phyloP scores from a whole-genome alignment of 2,888 invertebrate genomes.

The Embidobia sp. region DNA sequence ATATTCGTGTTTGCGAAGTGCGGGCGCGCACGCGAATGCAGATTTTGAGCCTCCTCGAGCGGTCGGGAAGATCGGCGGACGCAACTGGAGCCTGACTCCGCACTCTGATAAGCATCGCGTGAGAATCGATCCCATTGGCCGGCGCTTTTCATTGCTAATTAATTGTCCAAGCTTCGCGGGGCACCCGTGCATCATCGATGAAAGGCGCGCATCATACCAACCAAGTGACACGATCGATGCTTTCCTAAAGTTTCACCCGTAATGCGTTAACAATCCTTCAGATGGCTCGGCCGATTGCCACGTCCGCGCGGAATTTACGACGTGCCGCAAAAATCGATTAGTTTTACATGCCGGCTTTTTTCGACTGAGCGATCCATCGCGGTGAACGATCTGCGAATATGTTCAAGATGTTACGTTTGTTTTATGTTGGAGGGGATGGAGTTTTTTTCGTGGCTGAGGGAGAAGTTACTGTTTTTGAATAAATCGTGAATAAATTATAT shows the following conservation, averaged over 20 bases:
- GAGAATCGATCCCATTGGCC: conserved; percentile 57
- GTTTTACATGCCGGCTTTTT: no score
- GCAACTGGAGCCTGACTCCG: conserved; percentile 60
- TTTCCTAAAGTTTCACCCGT: conserved; percentile 57
- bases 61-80: conserved; percentile 17
- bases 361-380: no score
- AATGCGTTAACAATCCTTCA: conserved; percentile 45
- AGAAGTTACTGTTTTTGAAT: no score
- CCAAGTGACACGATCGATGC: conserved; percentile 46
- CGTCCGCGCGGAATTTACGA: conserved; percentile 27
- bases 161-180: conserved; percentile 40
- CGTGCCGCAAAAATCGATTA: conserved; percentile 27
- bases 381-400: no score
- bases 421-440: no score
- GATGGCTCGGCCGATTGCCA: conserved; percentile 30
- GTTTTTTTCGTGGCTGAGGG: no score
- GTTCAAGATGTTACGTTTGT: no score
- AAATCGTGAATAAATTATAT: no score
- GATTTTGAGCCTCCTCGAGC: conserved; percentile 25
- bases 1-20: conserved; percentile 16
- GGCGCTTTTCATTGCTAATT: conserved; percentile 51
- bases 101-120: conserved; percentile 63
- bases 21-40: conserved; percentile 29
- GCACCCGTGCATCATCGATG: conserved; percentile 44
- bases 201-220: conserved; percentile 47